Percentiles rank a stretch among this genome's conserved stretches.
phyloP scores from a whole-genome alignment of 2,113 vertebrate species.

The Cheilinus undulatus region DNA sequence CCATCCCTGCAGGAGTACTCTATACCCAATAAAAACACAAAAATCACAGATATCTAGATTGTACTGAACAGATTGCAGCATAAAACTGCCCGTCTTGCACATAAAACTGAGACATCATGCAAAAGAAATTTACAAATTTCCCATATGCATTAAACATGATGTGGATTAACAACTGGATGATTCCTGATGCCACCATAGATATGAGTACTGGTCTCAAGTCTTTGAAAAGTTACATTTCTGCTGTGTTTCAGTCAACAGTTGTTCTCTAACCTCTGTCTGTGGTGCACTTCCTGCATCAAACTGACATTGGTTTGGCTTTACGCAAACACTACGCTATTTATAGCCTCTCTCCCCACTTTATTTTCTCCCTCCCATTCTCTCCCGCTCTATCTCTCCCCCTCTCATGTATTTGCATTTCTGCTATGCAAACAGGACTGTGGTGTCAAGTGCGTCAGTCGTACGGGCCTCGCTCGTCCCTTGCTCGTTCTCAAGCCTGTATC shows the following conservation, averaged over 20 bases:
- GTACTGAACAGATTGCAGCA: too few relatives aligned
- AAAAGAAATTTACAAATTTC: neutral
- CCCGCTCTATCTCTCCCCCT: slow-evolving; percentile 33
- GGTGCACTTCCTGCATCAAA: slow-evolving; percentile 74
- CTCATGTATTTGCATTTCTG: slow-evolving; percentile 68
- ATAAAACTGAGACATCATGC: neutral
- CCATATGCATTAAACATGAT: neutral
- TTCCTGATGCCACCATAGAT: slow-evolving; percentile 2
- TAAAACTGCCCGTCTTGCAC: too few relatives aligned
- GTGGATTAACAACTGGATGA: neutral
- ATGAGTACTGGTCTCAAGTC: slow-evolving; percentile 7
- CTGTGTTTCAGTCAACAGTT: slow-evolving; percentile 63
- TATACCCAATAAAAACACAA: neutral
- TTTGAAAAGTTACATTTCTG: slow-evolving; percentile 18
- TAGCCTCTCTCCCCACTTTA: slow-evolving; percentile 69
- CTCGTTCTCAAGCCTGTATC: slow-evolving; percentile 42
- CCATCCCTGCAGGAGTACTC: neutral
- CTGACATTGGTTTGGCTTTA: slow-evolving; percentile 75
- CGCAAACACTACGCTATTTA: slow-evolving; percentile 79
- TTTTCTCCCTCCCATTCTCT: slow-evolving; percentile 56
- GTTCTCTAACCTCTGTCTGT: slow-evolving; percentile 67
- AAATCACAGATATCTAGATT: neutral
- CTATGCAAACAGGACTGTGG: slow-evolving; percentile 62
- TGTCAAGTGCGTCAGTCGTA: slow-evolving; percentile 53
- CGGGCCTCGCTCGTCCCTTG: slow-evolving; percentile 49